Evolutionary conservation across 2,888 invertebrate species (phyloP).

Genomic region (Metellina segmentata): DNA sequence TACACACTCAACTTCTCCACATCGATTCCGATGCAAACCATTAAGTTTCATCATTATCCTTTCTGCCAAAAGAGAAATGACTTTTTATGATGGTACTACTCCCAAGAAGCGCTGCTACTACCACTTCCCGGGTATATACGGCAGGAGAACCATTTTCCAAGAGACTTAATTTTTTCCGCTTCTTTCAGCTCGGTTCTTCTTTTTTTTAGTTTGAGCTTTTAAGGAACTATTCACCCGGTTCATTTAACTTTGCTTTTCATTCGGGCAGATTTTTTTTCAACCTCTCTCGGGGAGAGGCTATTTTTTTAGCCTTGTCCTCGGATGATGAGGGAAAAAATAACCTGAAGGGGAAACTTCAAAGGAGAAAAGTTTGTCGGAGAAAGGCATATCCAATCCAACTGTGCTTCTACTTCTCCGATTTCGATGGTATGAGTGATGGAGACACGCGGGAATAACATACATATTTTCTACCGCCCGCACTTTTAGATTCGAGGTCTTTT

Average conservation of each 20-base stretch:
- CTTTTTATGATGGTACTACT: conserved; percentile 70
- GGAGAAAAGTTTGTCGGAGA: conserved; percentile 22
- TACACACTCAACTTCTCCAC: conserved; percentile 53
- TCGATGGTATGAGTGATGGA: conserved; percentile 13
- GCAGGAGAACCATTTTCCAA: conserved; percentile 68
- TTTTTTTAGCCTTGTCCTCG: background rate
- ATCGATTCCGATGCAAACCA: conserved; percentile 74
- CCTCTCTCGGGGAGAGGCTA: background rate
- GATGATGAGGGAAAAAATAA: conserved; percentile 5
- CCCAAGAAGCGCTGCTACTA: conserved; percentile 10
- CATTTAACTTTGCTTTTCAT: conserved; percentile 75
- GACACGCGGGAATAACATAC: background rate
- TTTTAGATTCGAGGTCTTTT: background rate
- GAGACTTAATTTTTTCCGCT: conserved; percentile 53
- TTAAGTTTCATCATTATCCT: conserved; percentile 75
- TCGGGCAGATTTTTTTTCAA: conserved; percentile 43
- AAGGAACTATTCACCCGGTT: conserved; percentile 73
- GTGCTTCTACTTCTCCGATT: conserved; percentile 11
- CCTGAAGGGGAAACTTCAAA: background rate
- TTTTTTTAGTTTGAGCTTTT: conserved; percentile 34
- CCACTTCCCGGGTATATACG: conserved; percentile 31
- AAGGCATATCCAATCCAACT: conserved; percentile 29
- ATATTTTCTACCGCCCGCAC: background rate
- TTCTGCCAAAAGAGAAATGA: conserved; percentile 70
- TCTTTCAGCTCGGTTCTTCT: background rate